Percentiles rank a stretch among this genome's conserved stretches.
Conservation (phyloP, 2,113 vertebrate genomes). For the Brachionichthys hirsutus region DNA sequence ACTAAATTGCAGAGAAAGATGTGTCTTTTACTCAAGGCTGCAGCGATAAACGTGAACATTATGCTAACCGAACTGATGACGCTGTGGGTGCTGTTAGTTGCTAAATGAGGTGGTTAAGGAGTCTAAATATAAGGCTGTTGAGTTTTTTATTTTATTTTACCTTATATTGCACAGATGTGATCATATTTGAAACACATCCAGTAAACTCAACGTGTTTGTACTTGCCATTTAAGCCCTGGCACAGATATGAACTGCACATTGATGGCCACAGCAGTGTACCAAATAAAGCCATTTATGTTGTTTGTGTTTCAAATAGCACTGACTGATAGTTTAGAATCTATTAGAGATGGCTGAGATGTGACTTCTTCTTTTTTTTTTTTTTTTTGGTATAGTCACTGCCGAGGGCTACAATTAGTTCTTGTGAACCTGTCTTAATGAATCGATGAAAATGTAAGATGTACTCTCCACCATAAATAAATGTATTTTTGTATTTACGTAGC, state of each 20-base stretch:
- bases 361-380: too few species aligned
- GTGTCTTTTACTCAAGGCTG: conserved; percentile 15
- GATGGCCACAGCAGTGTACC: neutral
- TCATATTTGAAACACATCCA: conserved; percentile 30
- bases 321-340: too few species aligned
- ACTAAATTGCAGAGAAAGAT: conserved; percentile 26
- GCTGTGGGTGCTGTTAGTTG: conserved; percentile 31
- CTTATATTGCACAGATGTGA: conserved; percentile 15
- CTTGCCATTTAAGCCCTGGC: conserved; percentile 23
- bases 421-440: too few species aligned
- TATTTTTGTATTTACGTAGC: too few species aligned
- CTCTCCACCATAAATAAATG: too few species aligned
- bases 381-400: too few species aligned
- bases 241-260: conserved; percentile 6
- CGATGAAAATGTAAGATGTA: too few species aligned
- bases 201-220: conserved; percentile 7
- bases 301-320: neutral
- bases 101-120: conserved; percentile 47
- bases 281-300: conserved; percentile 5
- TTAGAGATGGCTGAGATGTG: too few species aligned
- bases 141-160: conserved; percentile 16
- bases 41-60: conserved; percentile 27
- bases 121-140: conserved; percentile 17
- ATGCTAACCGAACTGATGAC: conserved; percentile 42
- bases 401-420: too few species aligned